phyloP scores from a whole-genome alignment of 1,140 invertebrate genomes.

The Odontomachus brunneus region DNA sequence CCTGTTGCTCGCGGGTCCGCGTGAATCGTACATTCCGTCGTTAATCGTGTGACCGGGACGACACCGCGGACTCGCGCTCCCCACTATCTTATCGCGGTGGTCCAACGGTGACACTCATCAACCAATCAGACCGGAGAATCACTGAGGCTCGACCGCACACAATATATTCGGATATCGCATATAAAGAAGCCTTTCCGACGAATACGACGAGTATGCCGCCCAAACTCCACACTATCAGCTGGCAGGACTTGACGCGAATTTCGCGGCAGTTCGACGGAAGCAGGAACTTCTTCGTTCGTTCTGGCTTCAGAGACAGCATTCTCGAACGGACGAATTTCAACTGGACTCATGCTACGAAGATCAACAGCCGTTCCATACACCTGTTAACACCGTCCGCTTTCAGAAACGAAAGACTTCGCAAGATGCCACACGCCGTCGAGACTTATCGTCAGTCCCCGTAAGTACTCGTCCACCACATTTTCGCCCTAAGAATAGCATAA shows the following conservation, averaged over 20 bases:
- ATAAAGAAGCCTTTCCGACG: conserved; percentile 57
- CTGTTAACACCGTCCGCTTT: not conserved
- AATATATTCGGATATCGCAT: conserved; percentile 40
- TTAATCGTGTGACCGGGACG: not conserved
- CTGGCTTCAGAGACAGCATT: not conserved
- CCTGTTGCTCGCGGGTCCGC: conserved; percentile 39
- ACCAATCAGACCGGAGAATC: conserved; percentile 40
- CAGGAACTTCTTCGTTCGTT: not conserved
- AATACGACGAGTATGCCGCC: conserved; percentile 41
- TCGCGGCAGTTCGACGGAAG: not conserved
- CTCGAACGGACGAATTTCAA: not conserved
- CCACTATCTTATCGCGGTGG: conserved; percentile 59
- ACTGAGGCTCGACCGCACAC: conserved; percentile 11
- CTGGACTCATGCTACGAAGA: not conserved
- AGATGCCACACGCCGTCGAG: conserved; percentile 53
- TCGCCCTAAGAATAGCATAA: too few species aligned
- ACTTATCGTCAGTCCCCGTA: conserved; percentile 32
- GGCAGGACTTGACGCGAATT: conserved; percentile 36
- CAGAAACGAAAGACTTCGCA: not conserved
- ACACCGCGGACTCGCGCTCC: not conserved
- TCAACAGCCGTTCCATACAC: not conserved
- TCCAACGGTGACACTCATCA: conserved; percentile 30
- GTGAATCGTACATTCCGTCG: not conserved
- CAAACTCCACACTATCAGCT: conserved; percentile 49
- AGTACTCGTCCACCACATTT: conserved; percentile 26